phyloP scores from a whole-genome alignment of 1,140 invertebrate species.

The Alviniconcha marisindica region DNA sequence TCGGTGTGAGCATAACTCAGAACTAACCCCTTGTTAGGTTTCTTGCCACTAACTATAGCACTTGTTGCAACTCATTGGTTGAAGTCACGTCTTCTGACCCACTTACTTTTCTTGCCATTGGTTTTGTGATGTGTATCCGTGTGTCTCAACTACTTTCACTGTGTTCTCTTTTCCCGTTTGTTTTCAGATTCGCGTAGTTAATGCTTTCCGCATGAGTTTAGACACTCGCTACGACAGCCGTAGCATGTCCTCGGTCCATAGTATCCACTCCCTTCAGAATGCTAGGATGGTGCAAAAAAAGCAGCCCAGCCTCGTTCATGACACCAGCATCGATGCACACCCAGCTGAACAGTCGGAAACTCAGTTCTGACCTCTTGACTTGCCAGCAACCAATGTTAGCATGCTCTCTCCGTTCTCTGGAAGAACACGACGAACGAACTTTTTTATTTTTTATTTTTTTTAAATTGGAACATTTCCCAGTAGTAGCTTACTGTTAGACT shows the following conservation, averaged over 20 bases:
- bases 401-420: no score
- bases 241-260: conserved; percentile 74
- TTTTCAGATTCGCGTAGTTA: conserved; percentile 98
- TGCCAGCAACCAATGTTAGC: no score
- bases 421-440: no score
- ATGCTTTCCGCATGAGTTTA: conserved; percentile 98
- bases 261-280: conserved; percentile 72
- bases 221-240: conserved; percentile 90
- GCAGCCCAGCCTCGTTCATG: neutral
- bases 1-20: no score
- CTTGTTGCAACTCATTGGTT: no score
- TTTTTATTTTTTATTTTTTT: no score
- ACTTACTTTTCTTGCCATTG: neutral
- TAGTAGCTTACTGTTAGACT: no score
- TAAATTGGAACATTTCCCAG: no score
- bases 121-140: neutral
- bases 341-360: conserved; percentile 16
- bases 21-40: no score
- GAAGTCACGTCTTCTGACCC: neutral
- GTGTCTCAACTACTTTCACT: conserved; percentile 18
- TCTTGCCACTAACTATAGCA: no score
- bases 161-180: conserved; percentile 53
- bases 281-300: conserved; percentile 45
- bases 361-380: conserved; percentile 23
- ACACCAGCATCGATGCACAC: neutral